Percentiles rank a stretch among this genome's conserved stretches.
phyloP scores from a whole-genome alignment of 2,113 vertebrate species.

The Gadus macrocephalus region DNA sequence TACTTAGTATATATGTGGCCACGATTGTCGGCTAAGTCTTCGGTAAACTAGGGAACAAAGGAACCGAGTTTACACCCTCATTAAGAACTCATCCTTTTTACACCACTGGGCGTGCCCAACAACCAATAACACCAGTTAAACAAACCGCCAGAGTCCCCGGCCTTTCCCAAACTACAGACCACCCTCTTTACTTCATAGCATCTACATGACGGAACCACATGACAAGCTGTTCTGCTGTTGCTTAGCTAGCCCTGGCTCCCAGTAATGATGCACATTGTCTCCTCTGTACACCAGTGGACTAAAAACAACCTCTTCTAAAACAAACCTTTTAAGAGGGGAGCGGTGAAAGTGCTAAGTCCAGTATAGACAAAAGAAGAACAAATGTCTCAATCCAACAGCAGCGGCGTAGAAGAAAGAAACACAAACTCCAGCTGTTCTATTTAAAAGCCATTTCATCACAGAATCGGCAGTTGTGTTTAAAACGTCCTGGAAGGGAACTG shows the following conservation, averaged over 20 bases:
- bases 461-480: background rate
- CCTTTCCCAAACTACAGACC: too few relatives aligned
- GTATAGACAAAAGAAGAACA: too few relatives aligned
- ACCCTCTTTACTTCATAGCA: too few relatives aligned
- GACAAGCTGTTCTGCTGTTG: too few relatives aligned
- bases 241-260: too few relatives aligned
- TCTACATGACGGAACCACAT: too few relatives aligned
- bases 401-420: too few relatives aligned
- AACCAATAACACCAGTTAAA: background rate
- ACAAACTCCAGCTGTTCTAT: too few relatives aligned
- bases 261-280: too few relatives aligned
- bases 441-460: background rate
- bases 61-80: background rate
- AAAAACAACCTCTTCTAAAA: background rate
- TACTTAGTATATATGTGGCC: background rate
- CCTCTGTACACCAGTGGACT: background rate
- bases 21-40: background rate
- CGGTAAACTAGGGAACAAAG: conserved; percentile 20
- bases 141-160: background rate
- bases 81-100: background rate
- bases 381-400: too few relatives aligned
- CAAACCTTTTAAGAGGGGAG: too few relatives aligned
- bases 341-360: too few relatives aligned
- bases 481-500: background rate
- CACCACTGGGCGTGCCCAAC: background rate